phyloP scores from a whole-genome alignment of 2,797 vertebrate genomes.

The Anguilla marmorata region DNA sequence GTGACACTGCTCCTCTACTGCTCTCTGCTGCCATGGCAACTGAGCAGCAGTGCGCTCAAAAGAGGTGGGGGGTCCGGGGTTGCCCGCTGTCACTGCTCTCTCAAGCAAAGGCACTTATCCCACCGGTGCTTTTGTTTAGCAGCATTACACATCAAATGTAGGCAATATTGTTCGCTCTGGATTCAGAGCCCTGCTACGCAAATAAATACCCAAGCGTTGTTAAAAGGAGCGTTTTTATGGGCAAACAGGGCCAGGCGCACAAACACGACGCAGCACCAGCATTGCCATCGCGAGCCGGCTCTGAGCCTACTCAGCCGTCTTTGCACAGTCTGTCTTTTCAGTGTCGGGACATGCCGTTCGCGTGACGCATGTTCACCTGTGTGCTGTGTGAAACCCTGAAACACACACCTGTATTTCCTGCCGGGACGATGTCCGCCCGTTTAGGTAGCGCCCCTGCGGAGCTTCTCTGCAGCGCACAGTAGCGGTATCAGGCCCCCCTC shows the following conservation, averaged over 20 bases:
- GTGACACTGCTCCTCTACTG: neutral
- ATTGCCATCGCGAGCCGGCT: too few relatives aligned
- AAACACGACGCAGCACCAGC: neutral
- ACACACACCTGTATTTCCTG: too few relatives aligned
- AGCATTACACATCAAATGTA: neutral
- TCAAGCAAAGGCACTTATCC: neutral
- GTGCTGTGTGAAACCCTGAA: too few relatives aligned
- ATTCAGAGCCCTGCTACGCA: neutral
- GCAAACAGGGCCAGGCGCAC: neutral
- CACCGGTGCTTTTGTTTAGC: neutral
- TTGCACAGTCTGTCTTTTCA: too few relatives aligned
- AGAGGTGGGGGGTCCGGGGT: neutral
- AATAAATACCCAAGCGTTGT: neutral
- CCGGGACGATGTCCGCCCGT: too few relatives aligned
- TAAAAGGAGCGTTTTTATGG: neutral
- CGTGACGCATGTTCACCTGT: too few relatives aligned
- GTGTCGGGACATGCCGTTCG: too few relatives aligned
- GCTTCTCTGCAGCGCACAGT: neutral
- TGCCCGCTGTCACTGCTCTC: neutral
- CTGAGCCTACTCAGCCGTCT: too few relatives aligned
- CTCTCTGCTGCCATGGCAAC: neutral
- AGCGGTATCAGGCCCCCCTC: neutral
- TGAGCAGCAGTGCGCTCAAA: neutral
- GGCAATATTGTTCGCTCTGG: neutral
- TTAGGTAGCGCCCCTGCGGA: neutral